phyloP scores from a whole-genome alignment of 1,140 invertebrate genomes.

The Adelges cooleyi region DNA sequence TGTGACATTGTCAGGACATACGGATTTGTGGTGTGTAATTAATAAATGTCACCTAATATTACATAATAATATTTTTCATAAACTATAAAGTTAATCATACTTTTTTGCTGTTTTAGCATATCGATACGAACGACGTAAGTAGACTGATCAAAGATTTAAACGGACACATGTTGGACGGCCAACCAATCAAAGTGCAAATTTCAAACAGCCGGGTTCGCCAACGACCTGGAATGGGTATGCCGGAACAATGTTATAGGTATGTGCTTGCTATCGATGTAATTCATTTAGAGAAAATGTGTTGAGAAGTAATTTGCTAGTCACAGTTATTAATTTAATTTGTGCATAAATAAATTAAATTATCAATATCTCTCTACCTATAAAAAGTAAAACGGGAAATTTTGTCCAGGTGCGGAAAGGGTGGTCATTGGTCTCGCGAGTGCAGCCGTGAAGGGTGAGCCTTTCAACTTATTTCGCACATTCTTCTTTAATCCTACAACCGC shows the following conservation, averaged over 20 bases:
- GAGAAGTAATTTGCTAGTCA: constrained; percentile 27
- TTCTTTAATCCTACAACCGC: constrained; percentile 10
- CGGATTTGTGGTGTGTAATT: constrained; percentile 57
- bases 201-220: constrained; percentile 82
- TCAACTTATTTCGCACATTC: constrained; percentile 37
- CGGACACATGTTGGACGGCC: constrained; percentile 69
- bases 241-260: constrained; percentile 73
- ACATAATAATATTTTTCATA: too few relatives aligned
- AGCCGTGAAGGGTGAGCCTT: constrained; percentile 41
- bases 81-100: too few relatives aligned
- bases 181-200: constrained; percentile 78
- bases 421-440: constrained; percentile 91
- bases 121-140: constrained; percentile 69
- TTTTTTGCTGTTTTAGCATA: constrained; percentile 42
- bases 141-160: constrained; percentile 76
- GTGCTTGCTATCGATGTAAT: background rate
- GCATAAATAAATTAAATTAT: too few relatives aligned
- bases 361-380: too few relatives aligned
- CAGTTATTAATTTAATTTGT: background rate
- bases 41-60: too few relatives aligned
- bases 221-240: constrained; percentile 87
- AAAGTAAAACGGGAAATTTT: constrained; percentile 29
- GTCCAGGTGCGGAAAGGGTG: constrained; percentile 69
- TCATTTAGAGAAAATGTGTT: constrained; percentile 23
- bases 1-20: constrained; percentile 85